Conservation (phyloP, 2,888 invertebrate species). For the Ephialtes manifestator region DNA sequence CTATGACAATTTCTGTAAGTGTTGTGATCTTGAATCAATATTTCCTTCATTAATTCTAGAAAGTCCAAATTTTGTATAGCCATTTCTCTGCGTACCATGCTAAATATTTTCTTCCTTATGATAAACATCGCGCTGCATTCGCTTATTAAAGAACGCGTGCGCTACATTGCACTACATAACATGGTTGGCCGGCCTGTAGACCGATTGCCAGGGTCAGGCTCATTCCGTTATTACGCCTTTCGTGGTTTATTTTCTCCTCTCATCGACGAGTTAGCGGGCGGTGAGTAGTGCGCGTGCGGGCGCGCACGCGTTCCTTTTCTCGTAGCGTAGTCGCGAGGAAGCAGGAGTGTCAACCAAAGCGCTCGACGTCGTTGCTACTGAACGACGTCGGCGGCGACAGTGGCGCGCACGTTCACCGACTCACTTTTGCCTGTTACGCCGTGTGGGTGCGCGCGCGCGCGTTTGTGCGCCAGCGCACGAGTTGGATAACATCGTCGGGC, state of each 20-base stretch:
- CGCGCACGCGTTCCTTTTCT: not conserved
- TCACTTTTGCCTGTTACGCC: constrained; percentile 69
- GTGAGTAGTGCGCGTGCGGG: constrained; percentile 27
- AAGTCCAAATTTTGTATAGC: too few relatives aligned
- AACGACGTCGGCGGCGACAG: not conserved
- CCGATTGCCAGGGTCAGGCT: constrained; percentile 73
- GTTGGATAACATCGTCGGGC: constrained; percentile 75
- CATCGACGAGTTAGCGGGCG: constrained; percentile 47
- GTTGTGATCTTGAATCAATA: too few relatives aligned
- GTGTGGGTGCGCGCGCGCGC: constrained; percentile 24
- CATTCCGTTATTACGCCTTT: constrained; percentile 73
- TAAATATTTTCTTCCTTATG: not conserved
- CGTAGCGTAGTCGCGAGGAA: not conserved
- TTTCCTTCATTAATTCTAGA: too few relatives aligned
- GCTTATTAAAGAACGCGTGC: constrained; percentile 24
- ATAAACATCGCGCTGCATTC: not conserved
- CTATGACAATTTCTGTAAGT: too few relatives aligned
- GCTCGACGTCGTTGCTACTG: not conserved
- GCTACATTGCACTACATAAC: constrained; percentile 56
- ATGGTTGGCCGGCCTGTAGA: constrained; percentile 58
- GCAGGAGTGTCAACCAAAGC: constrained; percentile 5
- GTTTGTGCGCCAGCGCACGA: constrained; percentile 49
- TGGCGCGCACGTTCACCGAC: constrained; percentile 24
- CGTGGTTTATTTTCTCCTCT: constrained; percentile 72
- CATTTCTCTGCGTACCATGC: too few relatives aligned